Evolutionary conservation across 2,888 invertebrate species (phyloP), one percentile per base, ranked within the genome.

Genomic region (Synanthedon vespiformis): DNA sequence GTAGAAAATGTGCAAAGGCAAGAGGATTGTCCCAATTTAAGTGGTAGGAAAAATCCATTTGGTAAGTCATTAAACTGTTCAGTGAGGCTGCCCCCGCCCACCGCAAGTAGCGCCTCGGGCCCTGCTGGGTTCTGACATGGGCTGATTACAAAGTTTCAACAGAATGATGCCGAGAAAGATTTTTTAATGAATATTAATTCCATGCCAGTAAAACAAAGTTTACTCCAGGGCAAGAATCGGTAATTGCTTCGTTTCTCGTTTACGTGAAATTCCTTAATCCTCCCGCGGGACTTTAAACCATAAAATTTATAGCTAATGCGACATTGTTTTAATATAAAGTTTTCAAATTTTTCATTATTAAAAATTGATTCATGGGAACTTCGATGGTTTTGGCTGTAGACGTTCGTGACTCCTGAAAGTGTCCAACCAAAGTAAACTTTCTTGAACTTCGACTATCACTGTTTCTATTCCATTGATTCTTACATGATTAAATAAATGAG

Each of bases 111-210:
- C 12, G 48, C 51, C 51, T 27, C 49, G 27, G 51, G n/a, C 57
- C 57, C 55, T 58, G 53, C 59, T 55, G 57, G 55, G 53, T 60
- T 67, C 69, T 68, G 73, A 71, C 78, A 74, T 60, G 59, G 73
- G 64, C 77, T 80, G 82, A 85, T 86, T 83, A 84, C 79, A 75
- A 86, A 85, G 80, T 85, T 86, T 77, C 74, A 75, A 71, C 77
- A 70, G 76, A 82, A 80, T 78, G 79, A 80, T 75, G 75, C 67
- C 73, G 76, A 69, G 76, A 76, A 77, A 80, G 78, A 82, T 82
- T 83, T 84, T 85, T 84, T 84, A 85, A 86, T 86, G 87, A 84
- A 86, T 85, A 86, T 86, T 86, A 86, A 86, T 85, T 81, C 78
- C 72, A 71, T 72, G 70, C 72, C 72, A 80, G 78, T 78, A 77